phyloP scores from a whole-genome alignment of 2,888 invertebrate species.

The Himalopsyche kuldschensis region DNA sequence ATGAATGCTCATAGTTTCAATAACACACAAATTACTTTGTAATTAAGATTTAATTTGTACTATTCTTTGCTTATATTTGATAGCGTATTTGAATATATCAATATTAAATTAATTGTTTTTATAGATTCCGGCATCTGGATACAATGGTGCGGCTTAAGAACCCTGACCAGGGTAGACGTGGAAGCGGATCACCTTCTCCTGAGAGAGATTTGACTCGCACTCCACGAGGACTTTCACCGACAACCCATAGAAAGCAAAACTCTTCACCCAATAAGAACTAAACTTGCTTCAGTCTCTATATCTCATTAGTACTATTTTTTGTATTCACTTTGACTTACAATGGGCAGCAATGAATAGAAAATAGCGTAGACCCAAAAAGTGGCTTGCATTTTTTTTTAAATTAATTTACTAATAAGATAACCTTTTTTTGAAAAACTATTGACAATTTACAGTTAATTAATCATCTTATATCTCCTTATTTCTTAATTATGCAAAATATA shows the following conservation, averaged over 20 bases:
- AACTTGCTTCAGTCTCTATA: not conserved
- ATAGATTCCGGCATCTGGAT: conserved; percentile 83
- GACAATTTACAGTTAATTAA: no score
- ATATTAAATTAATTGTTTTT: conserved; percentile 14
- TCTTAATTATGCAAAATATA: no score
- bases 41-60: not conserved
- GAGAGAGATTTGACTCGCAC: conserved; percentile 58
- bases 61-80: not conserved
- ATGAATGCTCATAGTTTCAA: not conserved
- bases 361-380: no score
- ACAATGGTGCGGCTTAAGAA: conserved; percentile 80
- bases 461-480: no score
- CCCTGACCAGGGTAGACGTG: conserved; percentile 63
- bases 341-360: no score
- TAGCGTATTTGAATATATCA: not conserved
- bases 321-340: no score
- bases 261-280: conserved; percentile 44
- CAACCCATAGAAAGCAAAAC: conserved; percentile 47
- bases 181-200: conserved; percentile 73
- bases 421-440: no score
- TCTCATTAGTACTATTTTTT: not conserved
- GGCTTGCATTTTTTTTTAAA: no score
- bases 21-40: not conserved
- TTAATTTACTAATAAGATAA: no score
- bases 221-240: conserved; percentile 55